Evolutionary conservation across 2,113 vertebrate species (phyloP).

Genomic region (Plestiodon gilberti): DNA sequence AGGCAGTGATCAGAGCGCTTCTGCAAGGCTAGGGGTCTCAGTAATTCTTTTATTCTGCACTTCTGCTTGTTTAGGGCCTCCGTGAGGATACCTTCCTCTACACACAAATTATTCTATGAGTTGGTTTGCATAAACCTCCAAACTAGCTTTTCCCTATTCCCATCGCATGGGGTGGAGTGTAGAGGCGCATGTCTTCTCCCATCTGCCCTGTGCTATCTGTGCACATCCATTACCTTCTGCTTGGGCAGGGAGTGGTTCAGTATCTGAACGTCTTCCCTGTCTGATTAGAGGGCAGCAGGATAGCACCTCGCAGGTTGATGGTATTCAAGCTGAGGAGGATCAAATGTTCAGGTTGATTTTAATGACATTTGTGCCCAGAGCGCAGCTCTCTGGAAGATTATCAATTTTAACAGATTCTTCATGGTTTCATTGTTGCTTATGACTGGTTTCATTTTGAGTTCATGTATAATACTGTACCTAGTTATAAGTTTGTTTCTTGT

Average conservation of each 20-base stretch:
- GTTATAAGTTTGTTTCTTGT: neutral
- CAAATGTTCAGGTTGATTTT: conserved; percentile 8
- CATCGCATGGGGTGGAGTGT: no score
- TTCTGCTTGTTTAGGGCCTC: no score
- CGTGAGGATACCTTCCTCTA: no score
- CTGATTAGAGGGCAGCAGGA: no score
- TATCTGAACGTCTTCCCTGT: neutral
- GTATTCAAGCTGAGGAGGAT: neutral
- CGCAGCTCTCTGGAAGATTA: neutral
- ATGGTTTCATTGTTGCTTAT: neutral
- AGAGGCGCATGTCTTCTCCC: no score
- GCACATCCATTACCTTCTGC: no score
- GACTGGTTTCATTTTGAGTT: neutral
- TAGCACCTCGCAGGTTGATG: neutral
- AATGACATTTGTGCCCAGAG: neutral
- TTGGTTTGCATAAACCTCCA: no score
- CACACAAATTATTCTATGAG: no score
- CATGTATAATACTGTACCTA: neutral
- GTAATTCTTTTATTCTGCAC: no score
- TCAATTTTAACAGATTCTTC: neutral
- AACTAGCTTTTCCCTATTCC: no score
- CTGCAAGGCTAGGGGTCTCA: no score
- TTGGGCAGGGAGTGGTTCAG: neutral
- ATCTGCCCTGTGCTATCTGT: neutral
- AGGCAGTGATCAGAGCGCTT: no score